phyloP scores from a whole-genome alignment of 2,888 invertebrate genomes.

The Aporophyla nigra region DNA sequence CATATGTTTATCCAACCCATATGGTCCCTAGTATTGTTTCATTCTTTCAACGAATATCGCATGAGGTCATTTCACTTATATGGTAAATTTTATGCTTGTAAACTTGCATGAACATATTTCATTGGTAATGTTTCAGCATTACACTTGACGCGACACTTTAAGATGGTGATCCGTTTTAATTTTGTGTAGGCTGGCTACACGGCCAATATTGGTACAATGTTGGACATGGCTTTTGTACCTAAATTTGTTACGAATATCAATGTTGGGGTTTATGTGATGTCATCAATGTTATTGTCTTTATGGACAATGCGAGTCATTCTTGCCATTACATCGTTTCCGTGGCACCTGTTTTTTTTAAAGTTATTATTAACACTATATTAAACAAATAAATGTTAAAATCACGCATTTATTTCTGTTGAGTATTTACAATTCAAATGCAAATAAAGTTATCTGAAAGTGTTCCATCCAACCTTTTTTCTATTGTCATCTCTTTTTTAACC shows the following conservation, averaged over 20 bases:
- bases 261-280: constrained; percentile 16
- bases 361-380: background rate
- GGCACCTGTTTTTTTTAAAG: background rate
- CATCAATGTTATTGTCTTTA: background rate
- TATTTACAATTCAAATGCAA: too few species aligned
- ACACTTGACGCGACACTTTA: constrained; percentile 23
- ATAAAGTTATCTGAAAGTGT: too few species aligned
- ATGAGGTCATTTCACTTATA: constrained; percentile 50
- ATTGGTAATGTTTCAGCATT: constrained; percentile 44
- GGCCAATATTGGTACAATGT: constrained; percentile 13
- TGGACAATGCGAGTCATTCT: background rate
- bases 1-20: background rate
- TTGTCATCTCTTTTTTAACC: too few species aligned
- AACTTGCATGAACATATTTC: constrained; percentile 37
- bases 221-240: constrained; percentile 18
- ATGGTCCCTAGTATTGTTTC: constrained; percentile 22
- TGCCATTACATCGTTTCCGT: background rate
- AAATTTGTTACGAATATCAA: constrained; percentile 4
- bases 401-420: too few species aligned
- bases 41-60: constrained; percentile 10
- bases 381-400: too few species aligned
- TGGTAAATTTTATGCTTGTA: constrained; percentile 38
- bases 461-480: too few species aligned
- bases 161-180: constrained; percentile 12
- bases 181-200: constrained; percentile 47